Conservation (phyloP, 1,140 invertebrate species). For the Stegodyphus mimosarum region DNA sequence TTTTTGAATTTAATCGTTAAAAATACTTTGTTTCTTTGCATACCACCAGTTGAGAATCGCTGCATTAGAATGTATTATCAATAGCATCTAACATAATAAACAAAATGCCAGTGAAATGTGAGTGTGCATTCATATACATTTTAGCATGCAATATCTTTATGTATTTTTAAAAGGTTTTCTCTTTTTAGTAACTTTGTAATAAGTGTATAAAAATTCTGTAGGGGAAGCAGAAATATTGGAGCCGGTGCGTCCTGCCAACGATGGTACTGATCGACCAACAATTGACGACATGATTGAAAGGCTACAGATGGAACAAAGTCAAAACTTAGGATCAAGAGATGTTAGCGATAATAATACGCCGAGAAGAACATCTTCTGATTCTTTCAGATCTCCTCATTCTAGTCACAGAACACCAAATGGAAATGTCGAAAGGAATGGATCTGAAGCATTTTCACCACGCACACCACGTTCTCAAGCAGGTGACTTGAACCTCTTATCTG, state of each 20-base stretch:
- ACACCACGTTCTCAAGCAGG: slow-evolving; percentile 49
- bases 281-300: slow-evolving; percentile 81
- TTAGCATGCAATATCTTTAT: too few relatives aligned
- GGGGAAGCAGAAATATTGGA: slow-evolving; percentile 68
- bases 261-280: slow-evolving; percentile 72
- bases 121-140: too few relatives aligned
- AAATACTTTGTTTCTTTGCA: too few relatives aligned
- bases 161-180: too few relatives aligned
- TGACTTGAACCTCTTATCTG: background rate
- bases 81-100: too few relatives aligned
- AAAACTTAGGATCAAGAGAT: background rate
- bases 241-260: slow-evolving; percentile 65
- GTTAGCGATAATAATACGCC: background rate
- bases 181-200: too few relatives aligned
- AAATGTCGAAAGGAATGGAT: slow-evolving; percentile 19
- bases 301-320: slow-evolving; percentile 70
- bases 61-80: too few relatives aligned
- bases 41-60: too few relatives aligned
- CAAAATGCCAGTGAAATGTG: too few relatives aligned
- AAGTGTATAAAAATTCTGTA: slow-evolving; percentile 42
- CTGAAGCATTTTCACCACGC: slow-evolving; percentile 54
- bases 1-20: too few relatives aligned
- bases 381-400: slow-evolving; percentile 30
- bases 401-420: slow-evolving; percentile 8
- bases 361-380: background rate